A percentile compares a stretch with the other conserved stretches of the same genome.
Evolutionary conservation across 2,888 invertebrate genomes (phyloP).

Genomic region (Tiliacea citrago): DNA sequence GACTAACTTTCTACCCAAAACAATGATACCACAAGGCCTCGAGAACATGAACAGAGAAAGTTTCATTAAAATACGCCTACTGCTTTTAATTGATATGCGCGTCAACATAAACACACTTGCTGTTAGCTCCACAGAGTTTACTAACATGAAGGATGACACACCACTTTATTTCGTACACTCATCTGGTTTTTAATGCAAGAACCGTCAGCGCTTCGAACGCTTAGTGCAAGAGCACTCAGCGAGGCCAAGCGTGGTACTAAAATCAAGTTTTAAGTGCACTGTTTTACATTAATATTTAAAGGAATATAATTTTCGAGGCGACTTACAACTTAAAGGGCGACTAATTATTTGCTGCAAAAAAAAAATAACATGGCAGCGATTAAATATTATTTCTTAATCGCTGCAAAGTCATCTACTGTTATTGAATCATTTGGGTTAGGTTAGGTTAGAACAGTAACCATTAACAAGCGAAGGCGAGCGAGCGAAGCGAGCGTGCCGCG

Average conservation of each 20-base stretch:
- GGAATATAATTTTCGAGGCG: too few species aligned
- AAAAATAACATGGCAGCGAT: too few species aligned
- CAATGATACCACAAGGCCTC: constrained; percentile 51
- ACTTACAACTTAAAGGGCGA: too few species aligned
- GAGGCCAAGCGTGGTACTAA: constrained; percentile 35
- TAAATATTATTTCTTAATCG: too few species aligned
- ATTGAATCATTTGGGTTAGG: too few species aligned
- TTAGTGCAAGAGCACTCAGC: constrained; percentile 43
- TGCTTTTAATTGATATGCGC: constrained; percentile 55
- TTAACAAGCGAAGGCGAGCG: too few species aligned
- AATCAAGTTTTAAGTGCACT: constrained; percentile 15
- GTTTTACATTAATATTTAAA: constrained; percentile 23
- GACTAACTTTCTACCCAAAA: constrained; percentile 45
- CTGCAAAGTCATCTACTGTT: too few species aligned
- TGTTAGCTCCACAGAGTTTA: constrained; percentile 25
- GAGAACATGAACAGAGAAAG: constrained; percentile 58
- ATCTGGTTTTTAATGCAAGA: constrained; percentile 32
- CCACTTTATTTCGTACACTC: constrained; percentile 28
- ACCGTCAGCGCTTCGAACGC: constrained; percentile 19
- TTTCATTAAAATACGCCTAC: constrained; percentile 48
- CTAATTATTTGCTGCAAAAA: too few species aligned
- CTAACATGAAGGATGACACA: constrained; percentile 46
- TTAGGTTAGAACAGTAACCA: too few species aligned
- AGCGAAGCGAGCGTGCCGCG: too few species aligned
- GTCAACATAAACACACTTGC: constrained; percentile 44